Conservation (phyloP, 2,797 vertebrate species). For the Phrynocephalus guinanensis region DNA sequence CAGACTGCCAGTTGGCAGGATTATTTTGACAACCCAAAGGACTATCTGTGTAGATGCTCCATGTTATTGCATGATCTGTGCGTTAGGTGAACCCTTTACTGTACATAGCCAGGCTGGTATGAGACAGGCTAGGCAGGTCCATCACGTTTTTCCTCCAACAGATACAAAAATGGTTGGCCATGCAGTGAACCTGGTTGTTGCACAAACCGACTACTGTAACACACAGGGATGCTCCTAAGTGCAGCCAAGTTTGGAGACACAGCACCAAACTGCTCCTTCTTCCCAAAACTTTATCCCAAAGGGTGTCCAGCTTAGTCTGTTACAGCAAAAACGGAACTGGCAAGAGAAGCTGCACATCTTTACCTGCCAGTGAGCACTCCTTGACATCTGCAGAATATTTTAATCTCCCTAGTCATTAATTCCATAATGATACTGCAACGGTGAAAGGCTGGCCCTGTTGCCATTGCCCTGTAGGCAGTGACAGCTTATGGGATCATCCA, state of each 20-base stretch:
- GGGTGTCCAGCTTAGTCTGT: neutral
- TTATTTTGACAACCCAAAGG: neutral
- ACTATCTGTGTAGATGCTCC: neutral
- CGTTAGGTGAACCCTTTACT: neutral
- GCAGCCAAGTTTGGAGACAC: neutral
- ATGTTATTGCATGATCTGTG: neutral
- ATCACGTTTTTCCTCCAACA: neutral
- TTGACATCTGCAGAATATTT: neutral
- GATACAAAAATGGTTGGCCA: neutral
- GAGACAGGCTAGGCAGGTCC: neutral
- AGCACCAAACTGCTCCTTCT: neutral
- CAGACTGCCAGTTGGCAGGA: neutral
- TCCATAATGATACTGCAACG: neutral
- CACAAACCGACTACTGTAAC: neutral
- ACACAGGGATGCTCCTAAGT: neutral
- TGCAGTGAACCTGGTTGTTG: neutral
- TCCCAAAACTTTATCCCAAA: neutral
- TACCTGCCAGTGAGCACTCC: neutral
- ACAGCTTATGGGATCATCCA: neutral
- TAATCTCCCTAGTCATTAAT: conserved; percentile 24
- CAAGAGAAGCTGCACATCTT: neutral
- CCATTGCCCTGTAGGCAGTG: conserved; percentile 1
- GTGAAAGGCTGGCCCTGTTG: neutral
- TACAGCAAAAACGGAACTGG: neutral
- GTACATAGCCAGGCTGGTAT: neutral